Conservation (phyloP, 2,888 invertebrate genomes). For the Margaritifera margaritifera region DNA sequence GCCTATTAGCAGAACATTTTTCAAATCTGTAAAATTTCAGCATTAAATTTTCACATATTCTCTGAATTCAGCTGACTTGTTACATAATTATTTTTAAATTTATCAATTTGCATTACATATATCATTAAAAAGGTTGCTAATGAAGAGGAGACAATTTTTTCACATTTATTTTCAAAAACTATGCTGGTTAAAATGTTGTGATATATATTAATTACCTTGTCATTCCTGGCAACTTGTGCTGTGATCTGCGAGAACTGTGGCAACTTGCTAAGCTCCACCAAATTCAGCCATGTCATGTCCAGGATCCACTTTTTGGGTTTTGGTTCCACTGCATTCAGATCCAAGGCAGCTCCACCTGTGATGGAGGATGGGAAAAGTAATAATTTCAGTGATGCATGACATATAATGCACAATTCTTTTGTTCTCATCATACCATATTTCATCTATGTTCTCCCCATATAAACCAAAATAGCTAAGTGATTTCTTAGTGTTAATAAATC, state of each 20-base stretch:
- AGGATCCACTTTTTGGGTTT: constrained; percentile 74
- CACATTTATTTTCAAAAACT: background rate
- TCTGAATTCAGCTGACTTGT: too few species aligned
- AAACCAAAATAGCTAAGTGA: background rate
- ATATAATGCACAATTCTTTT: background rate
- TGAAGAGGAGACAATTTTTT: background rate
- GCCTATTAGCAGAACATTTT: too few species aligned
- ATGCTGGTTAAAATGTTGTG: background rate
- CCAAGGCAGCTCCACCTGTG: constrained; percentile 73
- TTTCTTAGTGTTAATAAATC: background rate
- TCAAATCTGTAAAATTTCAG: too few species aligned
- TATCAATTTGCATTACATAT: too few species aligned
- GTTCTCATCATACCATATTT: background rate
- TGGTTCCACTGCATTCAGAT: constrained; percentile 73
- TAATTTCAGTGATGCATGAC: background rate
- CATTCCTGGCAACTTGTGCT: constrained; percentile 70
- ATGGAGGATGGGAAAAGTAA: background rate
- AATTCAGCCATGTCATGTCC: constrained; percentile 74
- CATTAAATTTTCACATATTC: too few species aligned
- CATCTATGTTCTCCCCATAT: background rate
- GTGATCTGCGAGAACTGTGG: constrained; percentile 72
- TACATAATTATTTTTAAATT: too few species aligned
- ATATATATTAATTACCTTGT: constrained; percentile 61
- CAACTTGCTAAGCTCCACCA: constrained; percentile 72
- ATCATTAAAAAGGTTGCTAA: too few species aligned